Evolutionary conservation across 2,888 invertebrate species (phyloP).

Genomic region (Nymphalis polychloros): DNA sequence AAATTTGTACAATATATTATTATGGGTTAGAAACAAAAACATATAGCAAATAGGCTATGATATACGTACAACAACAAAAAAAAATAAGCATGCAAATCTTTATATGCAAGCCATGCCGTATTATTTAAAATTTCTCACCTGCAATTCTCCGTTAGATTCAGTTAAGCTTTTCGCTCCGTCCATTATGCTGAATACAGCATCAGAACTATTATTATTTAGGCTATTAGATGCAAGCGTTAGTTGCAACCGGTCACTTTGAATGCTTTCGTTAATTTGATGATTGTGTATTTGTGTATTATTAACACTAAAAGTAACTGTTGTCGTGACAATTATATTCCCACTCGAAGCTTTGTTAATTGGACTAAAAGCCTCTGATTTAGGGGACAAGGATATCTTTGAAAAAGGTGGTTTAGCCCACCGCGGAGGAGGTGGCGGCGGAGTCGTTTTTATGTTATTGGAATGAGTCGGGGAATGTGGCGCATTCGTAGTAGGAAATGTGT

Average conservation of each 20-base stretch:
- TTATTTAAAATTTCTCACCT: slow-evolving; percentile 60
- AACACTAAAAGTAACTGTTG: slow-evolving; percentile 92
- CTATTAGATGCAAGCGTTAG: slow-evolving; percentile 80
- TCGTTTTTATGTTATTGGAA: slow-evolving; percentile 69
- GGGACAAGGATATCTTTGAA: slow-evolving; percentile 73
- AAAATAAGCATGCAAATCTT: slow-evolving; percentile 39
- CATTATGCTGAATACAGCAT: slow-evolving; percentile 63
- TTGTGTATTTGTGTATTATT: slow-evolving; percentile 81
- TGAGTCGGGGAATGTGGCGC: slow-evolving; percentile 71
- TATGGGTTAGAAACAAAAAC: slow-evolving; percentile 39
- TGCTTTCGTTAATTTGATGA: slow-evolving; percentile 77
- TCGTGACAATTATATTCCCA: slow-evolving; percentile 91
- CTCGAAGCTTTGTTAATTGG: slow-evolving; percentile 76
- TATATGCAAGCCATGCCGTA: slow-evolving; percentile 50
- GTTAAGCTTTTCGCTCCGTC: slow-evolving; percentile 62
- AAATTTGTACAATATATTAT: slow-evolving; percentile 28
- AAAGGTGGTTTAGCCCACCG: slow-evolving; percentile 91
- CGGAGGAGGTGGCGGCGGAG: slow-evolving; percentile 92
- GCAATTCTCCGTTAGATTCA: slow-evolving; percentile 66
- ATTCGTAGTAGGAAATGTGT: slow-evolving; percentile 71
- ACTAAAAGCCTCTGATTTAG: slow-evolving; percentile 73
- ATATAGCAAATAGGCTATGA: slow-evolving; percentile 42
- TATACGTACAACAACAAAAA: slow-evolving; percentile 36
- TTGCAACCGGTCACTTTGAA: slow-evolving; percentile 75
- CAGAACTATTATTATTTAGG: slow-evolving; percentile 71